These are phyloP conservation scores for Salmo trutta DNA, from an alignment of 2,797 vertebrate species.

Conservation along the genomic window DNA sequence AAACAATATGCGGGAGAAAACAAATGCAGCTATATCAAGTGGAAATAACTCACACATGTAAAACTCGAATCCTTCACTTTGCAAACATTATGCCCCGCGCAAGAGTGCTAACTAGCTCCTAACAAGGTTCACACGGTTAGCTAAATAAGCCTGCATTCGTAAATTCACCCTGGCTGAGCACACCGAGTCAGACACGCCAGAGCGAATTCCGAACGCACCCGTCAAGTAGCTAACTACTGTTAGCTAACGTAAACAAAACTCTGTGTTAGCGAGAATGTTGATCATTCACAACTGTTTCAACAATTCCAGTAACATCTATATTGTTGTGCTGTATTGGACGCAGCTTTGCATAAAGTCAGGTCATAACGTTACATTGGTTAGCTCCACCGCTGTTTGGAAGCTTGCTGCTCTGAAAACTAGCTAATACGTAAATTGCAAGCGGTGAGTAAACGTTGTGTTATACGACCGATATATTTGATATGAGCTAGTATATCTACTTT, in stretches of 20 bases:
- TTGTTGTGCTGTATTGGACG: background rate
- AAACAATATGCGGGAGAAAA: background rate
- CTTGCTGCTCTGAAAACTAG: background rate
- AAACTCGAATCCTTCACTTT: background rate
- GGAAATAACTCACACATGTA: background rate
- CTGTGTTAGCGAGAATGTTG: too few species aligned
- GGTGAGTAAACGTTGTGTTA: background rate
- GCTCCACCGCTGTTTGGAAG: background rate
- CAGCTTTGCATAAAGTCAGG: background rate
- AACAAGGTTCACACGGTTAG: background rate
- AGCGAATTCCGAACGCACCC: too few species aligned
- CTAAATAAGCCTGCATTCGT: too few species aligned
- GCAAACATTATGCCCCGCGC: background rate
- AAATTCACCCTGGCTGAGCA: too few species aligned
- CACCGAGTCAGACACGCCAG: too few species aligned
- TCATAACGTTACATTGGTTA: background rate
- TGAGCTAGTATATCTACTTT: background rate
- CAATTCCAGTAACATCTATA: background rate
- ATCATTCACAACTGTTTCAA: background rate
- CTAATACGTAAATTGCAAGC: background rate
- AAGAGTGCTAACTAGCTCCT: background rate
- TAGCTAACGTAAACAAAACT: background rate
- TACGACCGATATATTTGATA: too few species aligned
- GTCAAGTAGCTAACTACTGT: too few species aligned
- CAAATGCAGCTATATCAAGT: background rate